Conservation (phyloP, 2,113 vertebrate species). For the Tympanuchus pallidicinctus region DNA sequence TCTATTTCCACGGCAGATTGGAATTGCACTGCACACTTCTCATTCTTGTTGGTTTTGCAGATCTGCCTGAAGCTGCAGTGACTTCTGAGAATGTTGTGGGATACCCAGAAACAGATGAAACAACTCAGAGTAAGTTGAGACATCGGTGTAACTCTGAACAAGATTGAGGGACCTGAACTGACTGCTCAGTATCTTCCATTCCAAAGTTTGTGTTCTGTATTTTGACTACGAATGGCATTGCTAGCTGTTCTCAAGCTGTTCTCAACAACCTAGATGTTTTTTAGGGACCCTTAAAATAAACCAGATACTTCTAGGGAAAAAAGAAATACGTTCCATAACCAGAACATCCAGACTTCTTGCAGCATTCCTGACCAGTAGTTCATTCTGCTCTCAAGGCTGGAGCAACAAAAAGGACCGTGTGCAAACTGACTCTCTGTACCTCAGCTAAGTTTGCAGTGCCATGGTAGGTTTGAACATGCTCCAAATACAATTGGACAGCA, state of each 20-base stretch:
- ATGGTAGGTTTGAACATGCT: neutral
- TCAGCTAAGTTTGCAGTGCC: neutral
- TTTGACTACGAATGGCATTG: neutral
- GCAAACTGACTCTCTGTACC: neutral
- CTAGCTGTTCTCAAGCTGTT: neutral
- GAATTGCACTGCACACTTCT: neutral
- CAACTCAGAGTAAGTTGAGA: slow-evolving; percentile 6
- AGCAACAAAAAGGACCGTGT: neutral
- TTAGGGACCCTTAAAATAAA: neutral
- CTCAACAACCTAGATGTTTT: neutral
- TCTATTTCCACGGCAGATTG: neutral
- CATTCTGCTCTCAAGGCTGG: neutral
- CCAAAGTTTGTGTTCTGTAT: neutral
- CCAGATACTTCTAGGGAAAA: neutral
- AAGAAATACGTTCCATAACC: neutral
- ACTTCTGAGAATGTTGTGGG: neutral
- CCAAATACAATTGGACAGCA: neutral
- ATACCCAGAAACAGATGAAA: slow-evolving; percentile 17
- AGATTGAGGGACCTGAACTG: neutral
- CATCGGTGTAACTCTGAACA: neutral
- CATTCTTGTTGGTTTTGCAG: neutral
- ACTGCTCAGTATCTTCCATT: neutral
- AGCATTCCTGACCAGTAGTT: neutral
- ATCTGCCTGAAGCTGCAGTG: neutral
- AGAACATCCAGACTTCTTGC: neutral